Base-by-base conservation (phyloP, 2,888 invertebrate species). In the Eupithecia subfuscata region DNA sequence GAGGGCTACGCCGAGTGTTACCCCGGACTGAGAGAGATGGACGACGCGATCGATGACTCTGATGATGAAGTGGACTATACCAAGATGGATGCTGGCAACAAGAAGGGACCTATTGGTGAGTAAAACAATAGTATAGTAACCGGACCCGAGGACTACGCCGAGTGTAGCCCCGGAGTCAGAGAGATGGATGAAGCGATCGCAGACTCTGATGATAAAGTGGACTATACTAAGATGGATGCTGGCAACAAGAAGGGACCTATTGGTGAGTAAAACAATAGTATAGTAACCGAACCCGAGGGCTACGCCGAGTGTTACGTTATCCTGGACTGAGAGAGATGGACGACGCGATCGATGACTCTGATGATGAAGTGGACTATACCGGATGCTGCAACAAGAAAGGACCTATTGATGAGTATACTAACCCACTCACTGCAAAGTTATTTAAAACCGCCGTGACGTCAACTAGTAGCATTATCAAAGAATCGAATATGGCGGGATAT, bases 11-110 rank as follows among this genome's bases (percentile, higher is more conserved):
- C 99, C 5, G 99, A 99, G 91, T 99, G 99, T 91, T 99, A 99
- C 95, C 99, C 99, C 0, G 99, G 99, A 2, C 93, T 98, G 80
- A 96, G 98, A 75, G 98, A 98, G 92, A 98, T 98, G 98, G 98
- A 98, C 86, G 99, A 99, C 92, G 99, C 99, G 3, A 98, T 99
- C 75, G 99, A 98, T 87, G 99, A 99, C 90, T 99, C 99, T 0
- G 99, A 99, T 85, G 99, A 99, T 87, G 99, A 99, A 87, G 99
- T 98, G 0, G 99, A 99, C 91, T 99, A 99, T 89, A 98, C 99
- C 4, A 4, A 37, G 37, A 37, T 37, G 99, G 99, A 99, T 90
- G 96, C 98, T 84, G 52, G 37, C n/a, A 52, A 52, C 7, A 52
- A 52, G 52, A 52, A 52, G 9, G 52, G 52, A n/a, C n/a, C 18